Percentiles rank a stretch among this genome's conserved stretches.
phyloP scores from a whole-genome alignment of 1,140 invertebrate genomes.

The Drosophila arawakana region DNA sequence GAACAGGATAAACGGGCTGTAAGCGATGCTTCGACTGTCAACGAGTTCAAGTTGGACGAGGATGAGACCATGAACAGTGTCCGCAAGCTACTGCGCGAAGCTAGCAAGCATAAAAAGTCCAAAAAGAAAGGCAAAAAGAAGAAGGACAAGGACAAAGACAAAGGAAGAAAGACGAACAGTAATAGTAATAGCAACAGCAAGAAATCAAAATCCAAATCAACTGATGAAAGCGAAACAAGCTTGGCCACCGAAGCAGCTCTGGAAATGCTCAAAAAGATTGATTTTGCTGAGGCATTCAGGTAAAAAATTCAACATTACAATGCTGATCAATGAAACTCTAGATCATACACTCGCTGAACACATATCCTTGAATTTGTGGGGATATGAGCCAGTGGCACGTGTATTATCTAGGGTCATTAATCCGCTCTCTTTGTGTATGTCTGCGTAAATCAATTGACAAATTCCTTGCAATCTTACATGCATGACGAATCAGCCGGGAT shows the following conservation, averaged over 20 bases:
- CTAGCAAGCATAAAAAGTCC: conserved; percentile 91
- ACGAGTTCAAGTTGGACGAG: conserved; percentile 88
- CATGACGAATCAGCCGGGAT: conserved; percentile 47
- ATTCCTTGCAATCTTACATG: conserved; percentile 24
- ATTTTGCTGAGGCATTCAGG: conserved; percentile 88
- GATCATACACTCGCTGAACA: not conserved
- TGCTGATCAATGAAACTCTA: conserved; percentile 23
- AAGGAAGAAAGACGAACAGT: conserved; percentile 87
- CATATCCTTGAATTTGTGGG: not conserved
- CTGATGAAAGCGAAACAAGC: conserved; percentile 78
- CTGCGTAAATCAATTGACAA: conserved; percentile 16
- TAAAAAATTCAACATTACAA: conserved; percentile 64
- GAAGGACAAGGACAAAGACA: conserved; percentile 86
- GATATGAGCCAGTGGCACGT: not conserved
- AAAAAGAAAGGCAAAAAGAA: conserved; percentile 88
- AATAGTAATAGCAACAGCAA: conserved; percentile 86
- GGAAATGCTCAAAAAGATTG: conserved; percentile 85
- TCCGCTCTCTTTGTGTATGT: not conserved
- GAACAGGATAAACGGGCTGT: conserved; percentile 74
- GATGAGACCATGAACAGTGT: conserved; percentile 94
- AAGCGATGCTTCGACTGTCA: conserved; percentile 57
- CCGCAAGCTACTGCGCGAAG: conserved; percentile 92
- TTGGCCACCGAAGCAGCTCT: conserved; percentile 40
- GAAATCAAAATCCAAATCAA: conserved; percentile 85
- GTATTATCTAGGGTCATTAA: conserved; percentile 13